phyloP scores from a whole-genome alignment of 35 echinoderm and acorn worm species.

The Diadema setosum region DNA sequence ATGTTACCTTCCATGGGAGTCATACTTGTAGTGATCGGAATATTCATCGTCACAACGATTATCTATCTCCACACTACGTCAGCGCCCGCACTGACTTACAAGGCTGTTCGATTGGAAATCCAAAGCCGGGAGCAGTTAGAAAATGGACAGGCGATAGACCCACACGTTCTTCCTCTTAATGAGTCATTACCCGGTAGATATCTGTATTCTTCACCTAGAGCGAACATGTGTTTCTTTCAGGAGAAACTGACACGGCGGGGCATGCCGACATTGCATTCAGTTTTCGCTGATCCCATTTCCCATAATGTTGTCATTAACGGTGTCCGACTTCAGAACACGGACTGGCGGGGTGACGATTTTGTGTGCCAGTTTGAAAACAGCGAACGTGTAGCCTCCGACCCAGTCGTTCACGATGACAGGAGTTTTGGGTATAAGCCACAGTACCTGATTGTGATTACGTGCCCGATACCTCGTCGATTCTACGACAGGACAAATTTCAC shows the following conservation, averaged over 20 bases:
- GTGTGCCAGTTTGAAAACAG: slow-evolving; percentile 56
- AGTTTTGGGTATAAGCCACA: slow-evolving; percentile 80
- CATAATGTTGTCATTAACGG: slow-evolving; percentile 62
- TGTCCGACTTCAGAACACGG: slow-evolving; percentile 23
- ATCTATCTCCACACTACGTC: background rate
- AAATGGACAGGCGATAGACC: background rate
- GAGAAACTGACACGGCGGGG: background rate
- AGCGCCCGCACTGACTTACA: background rate
- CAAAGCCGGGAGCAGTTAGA: background rate
- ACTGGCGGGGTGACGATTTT: slow-evolving; percentile 39
- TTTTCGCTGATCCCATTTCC: slow-evolving; percentile 59
- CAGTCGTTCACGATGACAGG: slow-evolving; percentile 55
- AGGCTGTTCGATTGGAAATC: background rate
- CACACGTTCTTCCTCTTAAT: too few relatives aligned
- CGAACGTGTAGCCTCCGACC: slow-evolving; percentile 6
- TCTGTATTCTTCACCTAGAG: background rate
- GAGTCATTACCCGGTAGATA: too few relatives aligned
- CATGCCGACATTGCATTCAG: slow-evolving; percentile 74
- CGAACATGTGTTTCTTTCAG: background rate
- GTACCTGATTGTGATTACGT: slow-evolving; percentile 73
- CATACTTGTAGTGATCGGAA: background rate
- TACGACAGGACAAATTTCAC: slow-evolving; percentile 9
- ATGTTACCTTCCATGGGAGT: background rate
- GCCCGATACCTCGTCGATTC: slow-evolving; percentile 31
- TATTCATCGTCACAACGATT: background rate